phyloP scores from a whole-genome alignment of 2,888 invertebrate species.

The Dichetophora obliterata region DNA sequence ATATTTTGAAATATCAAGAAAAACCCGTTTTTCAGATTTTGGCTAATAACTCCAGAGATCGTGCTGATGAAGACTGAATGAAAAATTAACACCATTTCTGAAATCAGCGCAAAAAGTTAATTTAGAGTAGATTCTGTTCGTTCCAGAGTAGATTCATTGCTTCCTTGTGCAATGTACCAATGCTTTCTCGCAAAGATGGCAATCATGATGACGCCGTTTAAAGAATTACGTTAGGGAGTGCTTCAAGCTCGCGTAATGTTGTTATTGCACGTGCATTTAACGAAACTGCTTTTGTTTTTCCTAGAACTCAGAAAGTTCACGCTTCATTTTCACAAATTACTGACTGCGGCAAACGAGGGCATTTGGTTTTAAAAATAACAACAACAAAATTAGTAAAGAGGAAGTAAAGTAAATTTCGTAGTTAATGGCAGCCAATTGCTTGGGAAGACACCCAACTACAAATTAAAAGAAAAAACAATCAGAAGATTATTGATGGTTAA shows the following conservation, averaged over 20 bases:
- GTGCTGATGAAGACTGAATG: too few relatives aligned
- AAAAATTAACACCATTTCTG: too few relatives aligned
- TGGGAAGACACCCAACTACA: neutral
- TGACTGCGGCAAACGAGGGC: neutral
- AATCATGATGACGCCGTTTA: neutral
- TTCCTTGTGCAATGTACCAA: too few relatives aligned
- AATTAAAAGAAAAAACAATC: neutral
- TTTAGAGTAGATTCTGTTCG: too few relatives aligned
- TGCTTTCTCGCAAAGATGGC: neutral
- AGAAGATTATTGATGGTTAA: conserved; percentile 6
- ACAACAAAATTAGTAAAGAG: neutral
- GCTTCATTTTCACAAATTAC: conserved; percentile 21
- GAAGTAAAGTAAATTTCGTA: neutral
- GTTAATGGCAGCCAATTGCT: neutral
- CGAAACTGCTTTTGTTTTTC: neutral
- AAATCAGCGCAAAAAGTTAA: too few relatives aligned
- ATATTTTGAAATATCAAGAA: too few relatives aligned
- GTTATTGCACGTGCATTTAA: neutral
- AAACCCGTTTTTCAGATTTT: too few relatives aligned
- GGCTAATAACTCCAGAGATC: too few relatives aligned
- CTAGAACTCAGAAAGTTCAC: neutral
- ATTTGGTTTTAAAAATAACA: neutral
- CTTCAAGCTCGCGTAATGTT: neutral
- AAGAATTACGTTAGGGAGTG: neutral
- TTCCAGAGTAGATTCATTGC: too few relatives aligned